Conservation (phyloP, 2,797 vertebrate species). For the Chelon labrosus region DNA sequence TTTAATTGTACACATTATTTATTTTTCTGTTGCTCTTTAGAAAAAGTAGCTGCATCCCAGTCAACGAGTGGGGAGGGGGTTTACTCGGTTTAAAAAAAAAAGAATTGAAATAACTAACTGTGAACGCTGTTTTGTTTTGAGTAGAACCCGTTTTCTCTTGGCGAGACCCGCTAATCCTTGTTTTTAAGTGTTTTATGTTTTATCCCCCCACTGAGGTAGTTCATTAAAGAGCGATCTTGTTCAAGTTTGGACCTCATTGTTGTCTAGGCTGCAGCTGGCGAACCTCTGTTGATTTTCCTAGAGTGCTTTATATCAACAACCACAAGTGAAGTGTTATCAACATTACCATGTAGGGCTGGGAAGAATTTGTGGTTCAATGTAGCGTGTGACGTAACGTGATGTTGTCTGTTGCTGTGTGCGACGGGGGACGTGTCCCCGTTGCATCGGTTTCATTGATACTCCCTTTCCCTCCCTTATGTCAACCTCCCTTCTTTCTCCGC, state of each 20-base stretch:
- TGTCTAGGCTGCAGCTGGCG: constrained; percentile 88
- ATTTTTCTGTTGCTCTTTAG: constrained; percentile 73
- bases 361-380: constrained; percentile 88
- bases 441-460: constrained; percentile 59
- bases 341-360: constrained; percentile 91
- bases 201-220: constrained; percentile 54
- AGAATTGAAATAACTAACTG: constrained; percentile 52
- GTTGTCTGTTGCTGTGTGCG: constrained; percentile 74
- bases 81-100: constrained; percentile 45
- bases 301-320: constrained; percentile 89
- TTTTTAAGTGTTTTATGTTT: constrained; percentile 74
- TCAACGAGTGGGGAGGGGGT: constrained; percentile 79
- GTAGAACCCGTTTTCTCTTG: constrained; percentile 56
- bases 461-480: constrained; percentile 63
- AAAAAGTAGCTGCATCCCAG: constrained; percentile 89
- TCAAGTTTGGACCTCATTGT: constrained; percentile 78
- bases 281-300: constrained; percentile 89
- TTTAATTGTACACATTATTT: constrained; percentile 82
- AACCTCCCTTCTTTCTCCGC: constrained; percentile 82
- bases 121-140: constrained; percentile 67
- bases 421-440: constrained; percentile 64
- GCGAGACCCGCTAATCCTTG: constrained; percentile 51
- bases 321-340: constrained; percentile 83
- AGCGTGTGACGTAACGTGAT: constrained; percentile 88
- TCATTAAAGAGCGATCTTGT: constrained; percentile 31